These are phyloP conservation scores for Dendrocincla tyrannina DNA, from an alignment of 2,797 vertebrate genomes.

Conservation along the genomic window DNA sequence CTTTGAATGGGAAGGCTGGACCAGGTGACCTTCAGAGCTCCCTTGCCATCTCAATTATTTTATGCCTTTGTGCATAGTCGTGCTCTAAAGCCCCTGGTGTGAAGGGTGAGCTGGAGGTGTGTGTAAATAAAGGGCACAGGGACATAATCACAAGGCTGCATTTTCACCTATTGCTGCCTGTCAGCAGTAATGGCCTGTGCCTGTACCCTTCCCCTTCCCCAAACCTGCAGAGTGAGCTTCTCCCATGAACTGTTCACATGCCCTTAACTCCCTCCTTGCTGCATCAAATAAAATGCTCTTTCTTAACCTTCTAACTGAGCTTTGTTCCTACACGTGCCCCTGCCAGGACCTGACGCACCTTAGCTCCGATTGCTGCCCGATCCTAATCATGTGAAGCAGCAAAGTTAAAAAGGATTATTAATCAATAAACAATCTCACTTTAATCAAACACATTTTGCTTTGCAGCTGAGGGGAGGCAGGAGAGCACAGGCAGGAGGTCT, in stretches of 20 bases:
- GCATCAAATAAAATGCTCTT: background rate
- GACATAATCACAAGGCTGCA: background rate
- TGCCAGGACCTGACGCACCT: background rate
- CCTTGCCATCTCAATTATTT: background rate
- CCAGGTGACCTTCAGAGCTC: background rate
- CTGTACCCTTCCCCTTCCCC: background rate
- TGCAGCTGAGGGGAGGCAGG: background rate
- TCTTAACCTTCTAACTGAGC: background rate
- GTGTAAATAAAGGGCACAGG: background rate
- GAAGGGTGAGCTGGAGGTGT: background rate
- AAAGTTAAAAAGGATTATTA: slow-evolving; percentile 25
- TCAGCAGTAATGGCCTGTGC: background rate
- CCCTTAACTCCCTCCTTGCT: background rate
- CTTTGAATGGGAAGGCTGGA: background rate
- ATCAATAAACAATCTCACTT: slow-evolving; percentile 47
- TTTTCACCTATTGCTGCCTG: slow-evolving; percentile 16
- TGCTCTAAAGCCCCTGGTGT: background rate
- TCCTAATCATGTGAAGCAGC: background rate
- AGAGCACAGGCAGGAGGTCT: background rate
- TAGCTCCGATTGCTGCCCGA: background rate
- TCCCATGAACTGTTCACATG: background rate
- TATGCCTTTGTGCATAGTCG: background rate
- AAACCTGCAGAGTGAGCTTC: background rate
- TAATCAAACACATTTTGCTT: background rate
- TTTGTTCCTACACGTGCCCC: background rate